Evolutionary conservation across 2,797 vertebrate species (phyloP), one percentile per base, ranked within the genome.

Genomic region (Sebastes vulpes): DNA sequence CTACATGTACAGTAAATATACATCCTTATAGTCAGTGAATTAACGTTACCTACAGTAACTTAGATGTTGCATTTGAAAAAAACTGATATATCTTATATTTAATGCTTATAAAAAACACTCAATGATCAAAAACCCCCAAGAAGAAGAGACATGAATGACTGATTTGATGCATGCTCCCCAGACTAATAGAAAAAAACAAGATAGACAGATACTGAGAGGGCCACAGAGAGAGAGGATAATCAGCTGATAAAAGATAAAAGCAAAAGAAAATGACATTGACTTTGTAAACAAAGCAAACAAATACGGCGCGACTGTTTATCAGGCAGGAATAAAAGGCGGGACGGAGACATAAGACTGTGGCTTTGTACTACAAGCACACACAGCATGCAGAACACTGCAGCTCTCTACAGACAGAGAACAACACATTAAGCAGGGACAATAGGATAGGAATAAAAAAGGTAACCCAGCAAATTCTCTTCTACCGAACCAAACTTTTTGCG

Each of bases 241-340:
- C 21, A 83, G 25, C 38, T 64, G 65, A 86, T 65, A 9, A 76
- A 75, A 75, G 50, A 78, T 78, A 76, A 84, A 81, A 77, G 64
- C 42, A 71, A 54, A 42, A 69, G 75, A 82, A 75, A 85, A 76
- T 79, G 11, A 77, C 65, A 90, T 32, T 72, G 68, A 77, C 74
- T 87, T 72, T 73, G 57, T 77, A 79, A 85, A 90, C 54, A 73
- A 65, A 77, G 52, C 48, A 82, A 87, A 75, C 54, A 77, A 69
- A 89, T 75, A 82, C 78, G 73, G 38, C 56, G 74, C 11, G 4
- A 52, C 52, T 87, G 80, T 77, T 90, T 65, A 89, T 84, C 60
- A 69, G 58, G 25, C 26, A 72, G 72, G 72, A 56, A 87, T 67
- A 72, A 79, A 72, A 75, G 31, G 58, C 2, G 61, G 18, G 59